Evolutionary conservation across 1,140 invertebrate genomes (phyloP), one percentile per base, ranked within the genome.

Genomic region (Diploscapter pachys): DNA sequence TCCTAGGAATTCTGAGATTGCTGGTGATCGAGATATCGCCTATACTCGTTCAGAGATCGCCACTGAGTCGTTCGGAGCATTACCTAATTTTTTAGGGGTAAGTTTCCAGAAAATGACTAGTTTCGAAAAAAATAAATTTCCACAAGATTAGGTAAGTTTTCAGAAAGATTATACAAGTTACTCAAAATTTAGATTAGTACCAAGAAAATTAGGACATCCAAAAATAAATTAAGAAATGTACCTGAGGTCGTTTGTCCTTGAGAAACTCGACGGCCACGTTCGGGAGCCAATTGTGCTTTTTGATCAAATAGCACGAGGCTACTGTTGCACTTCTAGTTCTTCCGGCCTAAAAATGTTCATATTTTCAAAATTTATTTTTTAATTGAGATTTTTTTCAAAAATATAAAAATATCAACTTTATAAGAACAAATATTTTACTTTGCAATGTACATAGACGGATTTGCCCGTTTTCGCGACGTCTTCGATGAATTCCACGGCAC

Each of bases 401-500:
- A 31, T 31, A 31, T 31, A 31, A 31, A n/a, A 9, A 71, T 50
- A 59, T 49, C n/a, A 77, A 79, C 54, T 59, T 71, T 77, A 5
- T 62, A 57, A 31, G 53, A 62, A 49, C 3, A 54, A 11, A 5
- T 2, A 5, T n/a, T 9, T 9, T 51, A 72, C 75, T 88, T 98
- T 98, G 85, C 96, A 98, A 87, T 98, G 96, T 2, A 98, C 94
- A 88, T 99, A 99, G 61, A 98, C 94, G 4, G 90, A 91, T 11
- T 90, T 90, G 4, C 80, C 90, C 85, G 81, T 80, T n/a, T 66
- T 54, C 13, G 80, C 78, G 82, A 93, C 91, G 82, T 91, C 88
- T 77, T 92, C 90, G 8, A 99, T 98, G 85, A 98, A 98, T 65
- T 91, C 88, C 0, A 98, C 93, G 13, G 95, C 96, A 73, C 31